These are phyloP conservation scores for Machimus atricapillus DNA, from an alignment of 2,888 invertebrate genomes.

Conservation along the genomic window DNA sequence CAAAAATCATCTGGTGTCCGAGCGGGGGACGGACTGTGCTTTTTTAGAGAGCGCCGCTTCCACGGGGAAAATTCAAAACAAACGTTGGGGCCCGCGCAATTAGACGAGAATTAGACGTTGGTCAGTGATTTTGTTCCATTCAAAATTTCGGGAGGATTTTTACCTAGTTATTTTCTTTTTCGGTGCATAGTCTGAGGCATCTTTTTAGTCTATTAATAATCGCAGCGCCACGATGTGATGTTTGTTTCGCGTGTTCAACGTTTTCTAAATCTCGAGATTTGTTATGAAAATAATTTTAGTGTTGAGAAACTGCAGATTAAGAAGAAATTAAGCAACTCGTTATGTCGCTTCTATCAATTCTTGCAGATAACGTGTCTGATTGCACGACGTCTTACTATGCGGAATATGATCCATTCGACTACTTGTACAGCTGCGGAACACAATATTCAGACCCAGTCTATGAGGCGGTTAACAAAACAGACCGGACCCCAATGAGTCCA, in stretches of 20 bases:
- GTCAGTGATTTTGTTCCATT: background rate
- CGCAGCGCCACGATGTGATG: background rate
- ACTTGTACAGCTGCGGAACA: conserved; percentile 70
- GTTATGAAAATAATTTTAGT: background rate
- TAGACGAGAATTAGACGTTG: background rate
- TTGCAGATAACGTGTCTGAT: conserved; percentile 67
- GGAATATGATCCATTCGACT: conserved; percentile 81
- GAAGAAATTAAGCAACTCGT: background rate
- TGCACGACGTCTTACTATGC: conserved; percentile 74
- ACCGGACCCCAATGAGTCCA: conserved; percentile 65
- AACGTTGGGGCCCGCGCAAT: background rate
- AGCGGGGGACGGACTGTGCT: background rate
- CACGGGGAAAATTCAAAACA: background rate
- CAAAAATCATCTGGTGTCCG: background rate
- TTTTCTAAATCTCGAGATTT: background rate
- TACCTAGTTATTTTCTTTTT: background rate
- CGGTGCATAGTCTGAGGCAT: background rate
- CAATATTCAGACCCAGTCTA: conserved; percentile 75
- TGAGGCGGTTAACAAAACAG: conserved; percentile 71
- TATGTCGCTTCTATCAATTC: conserved; percentile 55
- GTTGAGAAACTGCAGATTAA: background rate
- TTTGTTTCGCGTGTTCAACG: background rate
- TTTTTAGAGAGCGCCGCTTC: background rate
- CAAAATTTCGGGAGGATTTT: background rate
- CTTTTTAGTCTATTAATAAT: background rate